Evolutionary conservation across 2,888 invertebrate species (phyloP).

Genomic region (Blastobasis lacticolella): DNA sequence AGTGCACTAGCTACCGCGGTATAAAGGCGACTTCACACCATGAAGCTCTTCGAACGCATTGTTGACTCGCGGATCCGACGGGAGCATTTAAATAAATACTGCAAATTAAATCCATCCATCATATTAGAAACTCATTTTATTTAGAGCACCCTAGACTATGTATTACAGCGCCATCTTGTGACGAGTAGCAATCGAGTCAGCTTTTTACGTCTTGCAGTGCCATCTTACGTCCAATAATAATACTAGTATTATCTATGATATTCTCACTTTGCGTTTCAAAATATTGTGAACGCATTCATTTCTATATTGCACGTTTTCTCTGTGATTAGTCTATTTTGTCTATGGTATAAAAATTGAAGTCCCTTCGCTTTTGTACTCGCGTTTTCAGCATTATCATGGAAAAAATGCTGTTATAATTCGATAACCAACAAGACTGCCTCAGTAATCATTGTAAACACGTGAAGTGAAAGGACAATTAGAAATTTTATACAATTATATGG

Average conservation of each 20-base stretch:
- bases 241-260: background rate
- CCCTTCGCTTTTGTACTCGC: slow-evolving; percentile 68
- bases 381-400: slow-evolving; percentile 65
- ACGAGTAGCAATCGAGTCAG: background rate
- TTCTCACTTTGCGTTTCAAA: background rate
- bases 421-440: slow-evolving; percentile 58
- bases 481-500: slow-evolving; percentile 70
- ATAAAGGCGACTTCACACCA: too few species aligned
- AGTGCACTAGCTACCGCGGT: too few species aligned
- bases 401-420: slow-evolving; percentile 60
- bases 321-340: slow-evolving; percentile 40
- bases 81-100: too few species aligned
- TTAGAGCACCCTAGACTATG: too few species aligned
- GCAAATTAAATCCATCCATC: too few species aligned
- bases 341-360: slow-evolving; percentile 59
- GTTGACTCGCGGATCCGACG: too few species aligned
- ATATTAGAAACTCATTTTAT: too few species aligned
- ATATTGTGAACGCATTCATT: slow-evolving; percentile 30
- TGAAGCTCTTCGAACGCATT: too few species aligned
- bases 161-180: background rate
- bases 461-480: slow-evolving; percentile 60
- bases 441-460: slow-evolving; percentile 48
- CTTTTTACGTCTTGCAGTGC: too few species aligned
- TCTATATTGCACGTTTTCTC: slow-evolving; percentile 57
- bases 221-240: too few species aligned